Percentiles rank a stretch among this genome's conserved stretches.
Evolutionary conservation across 2,113 vertebrate genomes (phyloP).

Genomic region (Microtus richardsoni): DNA sequence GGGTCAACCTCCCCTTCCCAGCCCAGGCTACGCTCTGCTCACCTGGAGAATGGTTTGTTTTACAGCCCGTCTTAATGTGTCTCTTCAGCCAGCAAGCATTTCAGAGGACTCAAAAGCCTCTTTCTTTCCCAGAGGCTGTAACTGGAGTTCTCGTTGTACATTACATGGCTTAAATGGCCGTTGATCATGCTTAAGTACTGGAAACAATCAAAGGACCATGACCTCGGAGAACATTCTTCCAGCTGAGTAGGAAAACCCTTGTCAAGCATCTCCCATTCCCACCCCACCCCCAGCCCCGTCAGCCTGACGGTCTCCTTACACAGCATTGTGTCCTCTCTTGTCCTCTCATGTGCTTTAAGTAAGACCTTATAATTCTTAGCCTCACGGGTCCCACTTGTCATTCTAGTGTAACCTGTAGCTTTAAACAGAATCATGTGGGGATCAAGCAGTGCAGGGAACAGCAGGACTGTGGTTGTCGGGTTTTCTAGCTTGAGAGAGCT

Average conservation of each 20-base stretch:
- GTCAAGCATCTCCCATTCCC: not conserved
- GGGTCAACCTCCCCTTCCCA: not conserved
- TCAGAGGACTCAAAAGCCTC: constrained; percentile 24
- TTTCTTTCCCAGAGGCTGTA: constrained; percentile 58
- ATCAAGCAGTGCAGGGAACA: not conserved
- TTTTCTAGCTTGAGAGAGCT: not conserved
- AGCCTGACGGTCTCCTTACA: not conserved
- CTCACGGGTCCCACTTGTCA: not conserved
- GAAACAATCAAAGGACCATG: constrained; percentile 60
- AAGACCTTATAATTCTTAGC: not conserved
- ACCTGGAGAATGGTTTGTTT: not conserved
- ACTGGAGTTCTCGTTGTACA: constrained; percentile 13
- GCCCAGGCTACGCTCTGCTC: not conserved
- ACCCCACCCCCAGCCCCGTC: not conserved
- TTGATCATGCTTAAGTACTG: constrained; percentile 46
- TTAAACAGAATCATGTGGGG: constrained; percentile 1
- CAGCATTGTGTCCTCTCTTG: fast-evolving
- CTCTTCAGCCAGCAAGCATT: not conserved
- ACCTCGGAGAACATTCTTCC: constrained; percentile 41
- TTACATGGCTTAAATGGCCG: constrained; percentile 49
- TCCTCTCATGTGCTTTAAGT: not conserved
- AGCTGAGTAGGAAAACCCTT: constrained; percentile 29
- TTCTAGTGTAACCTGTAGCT: not conserved
- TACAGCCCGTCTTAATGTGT: not conserved
- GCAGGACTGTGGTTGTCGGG: not conserved